phyloP scores from a whole-genome alignment of 2,113 vertebrate genomes.

The Sus scrofa region T2T-Sscrofa CM000817.6:11830001-11830500 shows the following conservation, averaged over 20 bases:
- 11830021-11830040: slow-evolving; percentile 19
- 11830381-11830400: background rate
- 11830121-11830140: background rate
- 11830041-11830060: background rate
- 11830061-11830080: background rate
- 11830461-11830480: background rate
- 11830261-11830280: background rate
- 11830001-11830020: background rate
- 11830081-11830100: background rate
- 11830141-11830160: background rate
- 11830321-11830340: background rate
- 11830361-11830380: background rate
- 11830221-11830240: background rate
- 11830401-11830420: background rate
- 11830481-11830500: background rate
- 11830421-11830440: background rate
- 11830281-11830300: background rate
- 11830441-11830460: background rate
- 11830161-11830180: background rate
- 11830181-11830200: background rate
- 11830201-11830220: background rate
- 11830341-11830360: background rate
- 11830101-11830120: background rate
- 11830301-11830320: background rate
- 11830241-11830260: background rate